Conservation (phyloP, 1,140 invertebrate species). For the Habropoda laboriosa region DNA sequence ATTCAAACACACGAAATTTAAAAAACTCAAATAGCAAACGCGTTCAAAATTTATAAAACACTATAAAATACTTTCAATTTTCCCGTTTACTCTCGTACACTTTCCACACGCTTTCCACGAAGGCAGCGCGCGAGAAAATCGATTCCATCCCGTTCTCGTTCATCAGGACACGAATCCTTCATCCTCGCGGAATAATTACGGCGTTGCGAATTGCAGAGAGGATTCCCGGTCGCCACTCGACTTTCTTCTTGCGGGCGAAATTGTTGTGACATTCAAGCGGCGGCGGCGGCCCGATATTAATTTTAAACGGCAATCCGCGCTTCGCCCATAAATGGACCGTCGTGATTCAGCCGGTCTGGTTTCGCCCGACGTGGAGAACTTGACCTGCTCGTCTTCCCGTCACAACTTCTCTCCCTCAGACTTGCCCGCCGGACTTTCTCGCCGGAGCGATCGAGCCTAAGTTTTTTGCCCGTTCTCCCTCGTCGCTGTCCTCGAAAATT, state of each 20-base stretch:
- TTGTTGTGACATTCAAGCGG: background rate
- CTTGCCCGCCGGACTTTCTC: slow-evolving; percentile 11
- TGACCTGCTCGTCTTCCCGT: slow-evolving; percentile 30
- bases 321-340: slow-evolving; percentile 39
- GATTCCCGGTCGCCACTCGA: background rate
- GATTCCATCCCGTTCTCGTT: background rate
- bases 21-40: no score
- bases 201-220: background rate
- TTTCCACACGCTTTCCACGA: background rate
- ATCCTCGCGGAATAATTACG: background rate
- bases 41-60: background rate
- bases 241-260: slow-evolving; percentile 16
- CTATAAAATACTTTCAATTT: background rate
- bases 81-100: background rate
- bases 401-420: background rate
- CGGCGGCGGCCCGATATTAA: slow-evolving; percentile 34
- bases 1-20: no score
- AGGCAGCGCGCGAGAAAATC: background rate
- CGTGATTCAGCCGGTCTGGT: slow-evolving; percentile 49
- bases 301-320: slow-evolving; percentile 41
- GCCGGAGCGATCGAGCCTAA: background rate
- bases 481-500: slow-evolving; percentile 6
- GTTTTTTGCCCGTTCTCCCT: slow-evolving; percentile 14
- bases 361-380: slow-evolving; percentile 15
- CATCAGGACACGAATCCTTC: no score